Percentiles rank a stretch among this genome's conserved stretches.
phyloP scores from a whole-genome alignment of 2,113 vertebrate genomes.

The Proteles cristata region DNA sequence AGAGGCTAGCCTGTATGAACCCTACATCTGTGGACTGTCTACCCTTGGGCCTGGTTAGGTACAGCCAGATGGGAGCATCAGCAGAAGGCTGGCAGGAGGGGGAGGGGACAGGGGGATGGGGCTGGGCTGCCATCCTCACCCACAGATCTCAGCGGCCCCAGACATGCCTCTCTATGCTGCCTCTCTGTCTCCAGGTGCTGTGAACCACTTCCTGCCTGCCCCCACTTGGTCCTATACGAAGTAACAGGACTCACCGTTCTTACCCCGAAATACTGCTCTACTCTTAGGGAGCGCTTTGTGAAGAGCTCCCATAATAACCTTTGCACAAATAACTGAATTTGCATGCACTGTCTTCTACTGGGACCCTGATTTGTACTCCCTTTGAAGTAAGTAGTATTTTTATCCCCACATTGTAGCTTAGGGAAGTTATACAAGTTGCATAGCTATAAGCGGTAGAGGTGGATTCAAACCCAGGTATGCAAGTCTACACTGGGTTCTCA shows the following conservation, averaged over 20 bases:
- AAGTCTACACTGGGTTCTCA: neutral
- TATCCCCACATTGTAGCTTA: neutral
- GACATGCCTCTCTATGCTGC: neutral
- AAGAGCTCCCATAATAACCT: neutral
- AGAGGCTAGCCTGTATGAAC: neutral
- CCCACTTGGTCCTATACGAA: neutral
- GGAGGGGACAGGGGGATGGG: no score
- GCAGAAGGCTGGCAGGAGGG: neutral
- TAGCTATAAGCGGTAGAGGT: neutral
- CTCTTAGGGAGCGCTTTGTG: neutral
- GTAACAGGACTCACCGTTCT: neutral
- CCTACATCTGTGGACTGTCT: fast-evolving
- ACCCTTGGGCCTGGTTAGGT: neutral
- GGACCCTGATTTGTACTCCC: neutral
- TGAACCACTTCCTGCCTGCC: neutral
- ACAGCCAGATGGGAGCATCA: neutral
- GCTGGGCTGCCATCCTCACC: neutral
- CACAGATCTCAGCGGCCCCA: neutral
- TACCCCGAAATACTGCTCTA: neutral
- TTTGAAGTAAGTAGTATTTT: neutral
- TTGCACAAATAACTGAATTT: neutral
- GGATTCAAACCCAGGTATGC: neutral
- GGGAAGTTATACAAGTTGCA: neutral
- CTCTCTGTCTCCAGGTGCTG: neutral
- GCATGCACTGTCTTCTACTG: neutral